Evolutionary conservation across 2,113 vertebrate species (phyloP).

Genomic region (Tetrax tetrax): DNA sequence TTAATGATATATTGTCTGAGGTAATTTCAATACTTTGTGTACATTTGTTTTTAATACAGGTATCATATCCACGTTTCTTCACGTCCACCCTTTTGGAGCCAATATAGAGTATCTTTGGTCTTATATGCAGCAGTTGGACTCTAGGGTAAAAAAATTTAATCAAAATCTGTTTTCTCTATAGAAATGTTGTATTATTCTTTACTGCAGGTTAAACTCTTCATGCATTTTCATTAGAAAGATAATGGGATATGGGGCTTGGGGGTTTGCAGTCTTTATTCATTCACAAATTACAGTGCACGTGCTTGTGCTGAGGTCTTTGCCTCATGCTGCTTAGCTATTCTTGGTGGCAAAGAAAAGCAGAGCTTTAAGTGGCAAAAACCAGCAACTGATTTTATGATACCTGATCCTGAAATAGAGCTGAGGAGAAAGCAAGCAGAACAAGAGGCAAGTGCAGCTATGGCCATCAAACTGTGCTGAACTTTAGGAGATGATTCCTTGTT

Average conservation of each 20-base stretch:
- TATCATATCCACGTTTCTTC: slow-evolving; percentile 95
- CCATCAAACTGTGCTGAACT: not conserved
- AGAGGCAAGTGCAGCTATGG: not conserved
- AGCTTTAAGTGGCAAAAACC: slow-evolving; percentile 8
- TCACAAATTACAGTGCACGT: not conserved
- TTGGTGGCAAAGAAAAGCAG: not conserved
- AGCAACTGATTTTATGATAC: not conserved
- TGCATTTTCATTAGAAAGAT: not conserved
- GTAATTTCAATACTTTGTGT: not conserved
- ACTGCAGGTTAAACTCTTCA: not conserved
- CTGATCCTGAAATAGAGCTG: not conserved
- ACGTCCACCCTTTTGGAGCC: slow-evolving; percentile 95
- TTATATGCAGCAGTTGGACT: slow-evolving; percentile 94
- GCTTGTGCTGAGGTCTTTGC: not conserved
- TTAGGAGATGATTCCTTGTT: not conserved
- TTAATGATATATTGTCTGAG: not conserved
- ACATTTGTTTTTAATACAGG: slow-evolving; percentile 78
- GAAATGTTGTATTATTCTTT: slow-evolving; percentile 47
- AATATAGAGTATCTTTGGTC: slow-evolving; percentile 98
- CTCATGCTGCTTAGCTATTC: not conserved
- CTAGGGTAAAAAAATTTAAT: slow-evolving; percentile 82
- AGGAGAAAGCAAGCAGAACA: not conserved
- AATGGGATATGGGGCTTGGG: slow-evolving; percentile 9
- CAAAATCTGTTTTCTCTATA: slow-evolving; percentile 29
- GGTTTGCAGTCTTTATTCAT: slow-evolving; percentile 10